Evolutionary conservation across 2,113 vertebrate species (phyloP), one percentile per base, ranked within the genome.

Genomic region (Fulmarus glacialis): DNA sequence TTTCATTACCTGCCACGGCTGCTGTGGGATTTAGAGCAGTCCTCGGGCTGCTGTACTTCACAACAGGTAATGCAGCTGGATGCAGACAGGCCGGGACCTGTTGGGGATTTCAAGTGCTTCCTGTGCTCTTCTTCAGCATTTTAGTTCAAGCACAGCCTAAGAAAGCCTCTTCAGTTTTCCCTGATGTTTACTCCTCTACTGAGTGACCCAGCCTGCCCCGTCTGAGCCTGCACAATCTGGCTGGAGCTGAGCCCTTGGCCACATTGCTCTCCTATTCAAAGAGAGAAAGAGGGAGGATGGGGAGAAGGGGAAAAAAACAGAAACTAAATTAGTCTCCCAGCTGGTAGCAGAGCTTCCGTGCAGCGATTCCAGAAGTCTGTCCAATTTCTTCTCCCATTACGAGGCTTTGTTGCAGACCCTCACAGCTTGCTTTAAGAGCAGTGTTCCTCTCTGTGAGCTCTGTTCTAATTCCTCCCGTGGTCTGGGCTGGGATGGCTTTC

Each of bases 311-410:
- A 26, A 9, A 6, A 43, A 77, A 52, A 6, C 83, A 96, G 78
- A 60, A 80, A 52, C 14, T 8, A 58, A 95, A 95, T 95, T 87
- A 94, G 94, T 62, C 81, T 96, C 93, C 87, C 94, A 93, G 97
- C 94, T 94, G 94, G 95, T 55, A 19, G 91, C 52, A 52, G 22
- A 88, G 86, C 55, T 78, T 73, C 92, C 7, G 2, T 56, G 48
- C 59, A 73, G 87, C 2, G 0, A 34, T 68, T 77, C 84, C 94
- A 94, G 92, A 84, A 89, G 81, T 12, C 78, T 30, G 53, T 45
- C 93, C 89, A 87, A 64, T 73, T 22, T 72, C 78, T 93, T n/a
- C 78, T 91, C 45, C 64, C 29, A 10, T 6, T n/a, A 2, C 0
- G 2, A 60, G 56, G 56, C 85, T 85, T 73, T n/a, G 50, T 11